Evolutionary conservation across 2,888 invertebrate species (phyloP), one percentile per base, ranked within the genome.

Genomic region (Ligdia adustata): DNA sequence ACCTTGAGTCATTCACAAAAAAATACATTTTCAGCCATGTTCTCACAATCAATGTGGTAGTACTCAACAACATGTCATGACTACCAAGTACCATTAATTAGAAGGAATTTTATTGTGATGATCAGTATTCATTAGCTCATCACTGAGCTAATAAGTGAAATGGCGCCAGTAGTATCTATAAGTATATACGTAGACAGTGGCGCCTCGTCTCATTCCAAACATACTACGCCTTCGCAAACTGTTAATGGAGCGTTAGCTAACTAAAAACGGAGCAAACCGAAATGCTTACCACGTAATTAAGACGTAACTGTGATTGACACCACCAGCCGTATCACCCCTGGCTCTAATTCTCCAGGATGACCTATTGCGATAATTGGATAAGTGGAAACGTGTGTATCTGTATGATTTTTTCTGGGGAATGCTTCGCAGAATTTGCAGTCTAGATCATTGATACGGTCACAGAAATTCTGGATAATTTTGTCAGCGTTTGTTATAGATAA

Each of bases 341-440:
- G 35, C 42, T 52, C 29, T 48, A 47, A 16, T 50, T 52, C 42
- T 50, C 52, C 52, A 50, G 52, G 34, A 50, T 52, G 57, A 57
- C 55, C 57, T 55, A 57, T 60, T 48, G 47, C 55, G 43, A 46
- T 52, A 35, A 54, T 56, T 54, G 50, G 52, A 57, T 56, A 59
- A 59, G 59, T 55, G 48, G 54, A 46, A 43, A 49, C 24, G 43
- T 42, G 24, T 43, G 48, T 43, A 18, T 7, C 33, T 28, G 39
- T 14, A 40, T n/a, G n/a, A n/a, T n/a, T n/a, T n/a, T 38, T 39
- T 38, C 9, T 5, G 32, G 32, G 4, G 13, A 38, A 22, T 38
- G 16, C 11, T 49, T 49, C 48, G 42, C 1, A 22, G 48, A 49
- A 43, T 49, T 22, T 42, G 26, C 31, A 28, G 42, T 49, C 48